Conservation (phyloP, 1,140 invertebrate species). For the Micrasema minimum region DNA sequence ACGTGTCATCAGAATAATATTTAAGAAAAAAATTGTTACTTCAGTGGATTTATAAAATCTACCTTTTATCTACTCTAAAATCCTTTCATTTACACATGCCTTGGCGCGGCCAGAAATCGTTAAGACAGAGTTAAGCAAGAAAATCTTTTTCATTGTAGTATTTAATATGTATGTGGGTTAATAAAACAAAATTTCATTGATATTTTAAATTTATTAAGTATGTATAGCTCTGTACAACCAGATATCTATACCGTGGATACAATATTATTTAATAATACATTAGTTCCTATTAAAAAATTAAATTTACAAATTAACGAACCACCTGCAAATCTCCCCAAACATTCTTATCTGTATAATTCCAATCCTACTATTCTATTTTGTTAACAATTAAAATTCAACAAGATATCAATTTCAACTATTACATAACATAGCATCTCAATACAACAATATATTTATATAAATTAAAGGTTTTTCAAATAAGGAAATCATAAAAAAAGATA, state of each 20-base stretch:
- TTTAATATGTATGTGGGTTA: too few species aligned
- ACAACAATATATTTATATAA: slow-evolving; percentile 25
- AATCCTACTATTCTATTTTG: slow-evolving; percentile 44
- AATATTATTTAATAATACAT: slow-evolving; percentile 50
- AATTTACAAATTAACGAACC: slow-evolving; percentile 51
- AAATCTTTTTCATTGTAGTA: too few species aligned
- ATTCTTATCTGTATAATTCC: slow-evolving; percentile 43
- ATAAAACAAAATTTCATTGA: slow-evolving; percentile 36
- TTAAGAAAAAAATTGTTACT: too few species aligned
- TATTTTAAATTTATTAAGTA: slow-evolving; percentile 52
- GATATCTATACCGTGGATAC: slow-evolving; percentile 52
- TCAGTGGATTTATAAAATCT: too few species aligned
- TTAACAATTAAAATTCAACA: slow-evolving; percentile 54
- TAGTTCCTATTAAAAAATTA: slow-evolving; percentile 52
- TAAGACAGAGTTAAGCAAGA: too few species aligned
- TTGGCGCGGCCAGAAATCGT: too few species aligned
- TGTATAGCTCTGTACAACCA: slow-evolving; percentile 53
- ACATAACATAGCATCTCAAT: slow-evolving; percentile 21
- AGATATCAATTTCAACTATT: slow-evolving; percentile 50
- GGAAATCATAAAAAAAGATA: slow-evolving; percentile 12
- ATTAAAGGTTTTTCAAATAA: slow-evolving; percentile 12
- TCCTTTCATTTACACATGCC: too few species aligned
- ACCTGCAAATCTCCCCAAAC: slow-evolving; percentile 36
- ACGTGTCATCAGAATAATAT: too few species aligned
- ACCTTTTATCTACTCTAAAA: too few species aligned